phyloP scores from a whole-genome alignment of 92 coral and sea anemone species.

The Zoanthus solanderi region DNA sequence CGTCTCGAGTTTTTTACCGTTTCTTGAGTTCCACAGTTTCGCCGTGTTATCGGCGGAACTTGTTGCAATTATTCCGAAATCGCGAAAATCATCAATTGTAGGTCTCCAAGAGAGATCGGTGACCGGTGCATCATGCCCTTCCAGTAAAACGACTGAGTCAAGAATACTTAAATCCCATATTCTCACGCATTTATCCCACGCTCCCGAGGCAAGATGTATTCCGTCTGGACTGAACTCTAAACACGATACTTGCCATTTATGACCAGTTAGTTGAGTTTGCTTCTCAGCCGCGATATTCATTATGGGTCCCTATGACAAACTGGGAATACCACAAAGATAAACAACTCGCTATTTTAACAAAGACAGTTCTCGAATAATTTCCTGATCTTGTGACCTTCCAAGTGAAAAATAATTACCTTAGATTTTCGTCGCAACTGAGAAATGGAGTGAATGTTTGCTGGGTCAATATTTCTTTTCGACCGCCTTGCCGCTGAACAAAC shows the following conservation, averaged over 20 bases:
- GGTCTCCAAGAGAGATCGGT: slow-evolving; percentile 84
- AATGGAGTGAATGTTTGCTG: slow-evolving; percentile 42
- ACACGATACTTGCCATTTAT: slow-evolving; percentile 97
- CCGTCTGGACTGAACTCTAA: slow-evolving; percentile 94
- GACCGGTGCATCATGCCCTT: slow-evolving; percentile 86
- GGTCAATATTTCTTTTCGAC: slow-evolving; percentile 37
- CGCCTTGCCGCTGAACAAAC: slow-evolving; percentile 27
- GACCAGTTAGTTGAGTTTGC: slow-evolving; percentile 86
- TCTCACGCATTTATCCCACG: slow-evolving; percentile 93
- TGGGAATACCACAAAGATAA: not conserved
- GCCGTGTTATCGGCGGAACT: slow-evolving; percentile 91
- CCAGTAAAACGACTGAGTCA: slow-evolving; percentile 76
- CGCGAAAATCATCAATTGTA: slow-evolving; percentile 4
- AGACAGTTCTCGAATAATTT: slow-evolving; percentile 1
- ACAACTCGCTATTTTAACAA: slow-evolving; percentile 20
- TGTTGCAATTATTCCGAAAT: slow-evolving; percentile 82
- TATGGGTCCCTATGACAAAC: slow-evolving; percentile 1
- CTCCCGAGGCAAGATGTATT: slow-evolving; percentile 86
- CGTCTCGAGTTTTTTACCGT: slow-evolving; percentile 63
- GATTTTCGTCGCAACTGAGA: slow-evolving; percentile 46
- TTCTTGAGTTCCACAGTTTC: slow-evolving; percentile 83
- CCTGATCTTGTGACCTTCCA: slow-evolving; percentile 32
- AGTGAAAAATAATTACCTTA: slow-evolving; percentile 22
- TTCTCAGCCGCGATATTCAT: slow-evolving; percentile 92
- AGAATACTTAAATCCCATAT: slow-evolving; percentile 94